phyloP scores from a whole-genome alignment of 2,888 invertebrate genomes.

The Andrena chrysosceles region DNA sequence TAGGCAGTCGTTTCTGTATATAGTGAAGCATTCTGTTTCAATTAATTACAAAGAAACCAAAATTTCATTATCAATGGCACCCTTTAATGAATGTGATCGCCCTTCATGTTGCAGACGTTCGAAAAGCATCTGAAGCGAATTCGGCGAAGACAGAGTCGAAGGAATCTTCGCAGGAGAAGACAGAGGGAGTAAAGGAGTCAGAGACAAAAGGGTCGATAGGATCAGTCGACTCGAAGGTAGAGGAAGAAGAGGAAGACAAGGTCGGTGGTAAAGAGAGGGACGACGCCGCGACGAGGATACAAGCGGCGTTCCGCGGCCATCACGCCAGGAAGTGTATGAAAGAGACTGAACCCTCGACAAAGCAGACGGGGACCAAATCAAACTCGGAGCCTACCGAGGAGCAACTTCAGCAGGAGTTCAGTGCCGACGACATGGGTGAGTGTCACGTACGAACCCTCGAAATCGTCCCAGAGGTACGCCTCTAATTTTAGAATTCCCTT shows the following conservation, averaged over 20 bases:
- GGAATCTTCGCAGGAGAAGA: conserved; percentile 41
- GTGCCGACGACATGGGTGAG: conserved; percentile 92
- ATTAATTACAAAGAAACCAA: too few relatives aligned
- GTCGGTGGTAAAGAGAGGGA: conserved; percentile 83
- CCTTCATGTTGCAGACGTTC: conserved; percentile 42
- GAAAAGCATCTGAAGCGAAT: conserved; percentile 44
- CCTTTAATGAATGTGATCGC: background rate
- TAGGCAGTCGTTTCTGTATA: too few relatives aligned
- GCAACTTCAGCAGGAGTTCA: conserved; percentile 92
- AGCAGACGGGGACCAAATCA: conserved; percentile 82
- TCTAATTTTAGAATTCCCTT: conserved; percentile 44
- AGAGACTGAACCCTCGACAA: conserved; percentile 88
- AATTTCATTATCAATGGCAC: background rate
- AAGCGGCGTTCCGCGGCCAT: conserved; percentile 95
- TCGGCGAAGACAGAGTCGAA: conserved; percentile 40
- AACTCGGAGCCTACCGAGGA: conserved; percentile 89
- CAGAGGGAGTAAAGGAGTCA: conserved; percentile 48
- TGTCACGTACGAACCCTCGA: conserved; percentile 46
- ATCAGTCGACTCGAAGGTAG: conserved; percentile 51
- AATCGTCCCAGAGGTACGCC: conserved; percentile 37
- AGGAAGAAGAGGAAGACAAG: conserved; percentile 80
- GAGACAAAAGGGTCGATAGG: conserved; percentile 63
- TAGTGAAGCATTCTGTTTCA: too few relatives aligned
- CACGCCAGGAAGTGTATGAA: conserved; percentile 92
- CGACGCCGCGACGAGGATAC: conserved; percentile 94